These are phyloP conservation scores for Eudasyphora cyanicolor DNA, from an alignment of 2,888 invertebrate species.

Conservation along the genomic window DNA sequence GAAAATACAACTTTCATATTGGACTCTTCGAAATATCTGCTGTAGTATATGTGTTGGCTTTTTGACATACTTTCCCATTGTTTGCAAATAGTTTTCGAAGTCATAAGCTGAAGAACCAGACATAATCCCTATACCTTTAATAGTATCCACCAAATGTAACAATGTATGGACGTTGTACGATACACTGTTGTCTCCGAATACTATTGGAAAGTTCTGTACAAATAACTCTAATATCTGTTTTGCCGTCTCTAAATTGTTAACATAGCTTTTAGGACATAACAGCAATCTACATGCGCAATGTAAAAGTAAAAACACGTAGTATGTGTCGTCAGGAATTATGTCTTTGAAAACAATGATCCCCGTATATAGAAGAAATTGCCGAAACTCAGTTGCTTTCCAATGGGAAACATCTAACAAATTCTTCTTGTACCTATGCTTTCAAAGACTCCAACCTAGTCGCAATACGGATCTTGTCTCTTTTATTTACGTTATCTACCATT, in stretches of 20 bases:
- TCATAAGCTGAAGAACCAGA: conserved; percentile 41
- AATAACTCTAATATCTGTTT: conserved; percentile 22
- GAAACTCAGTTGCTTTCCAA: conserved; percentile 27
- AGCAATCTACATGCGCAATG: conserved; percentile 29
- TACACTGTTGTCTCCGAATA: conserved; percentile 16
- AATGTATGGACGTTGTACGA: conserved; percentile 39
- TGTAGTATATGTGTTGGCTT: conserved; percentile 20
- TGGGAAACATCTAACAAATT: conserved; percentile 29
- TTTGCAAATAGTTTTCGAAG: conserved; percentile 38
- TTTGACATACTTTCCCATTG: conserved; percentile 28
- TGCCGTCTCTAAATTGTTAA: conserved; percentile 28
- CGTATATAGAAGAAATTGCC: neutral
- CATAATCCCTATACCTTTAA: conserved; percentile 37
- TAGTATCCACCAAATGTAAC: conserved; percentile 39
- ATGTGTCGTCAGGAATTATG: conserved; percentile 4
- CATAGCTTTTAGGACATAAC: conserved; percentile 18
- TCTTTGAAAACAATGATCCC: conserved; percentile 3
- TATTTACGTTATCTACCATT: neutral
- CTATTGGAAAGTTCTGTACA: conserved; percentile 31
- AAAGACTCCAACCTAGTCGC: no score
- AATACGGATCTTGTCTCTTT: conserved; percentile 20
- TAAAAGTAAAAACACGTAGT: conserved; percentile 25
- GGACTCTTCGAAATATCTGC: neutral
- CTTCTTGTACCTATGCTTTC: conserved; percentile 23
- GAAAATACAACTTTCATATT: neutral